Evolutionary conservation across 2,888 invertebrate species (phyloP), one percentile per base, ranked within the genome.

Genomic region (Polietes domitor): DNA sequence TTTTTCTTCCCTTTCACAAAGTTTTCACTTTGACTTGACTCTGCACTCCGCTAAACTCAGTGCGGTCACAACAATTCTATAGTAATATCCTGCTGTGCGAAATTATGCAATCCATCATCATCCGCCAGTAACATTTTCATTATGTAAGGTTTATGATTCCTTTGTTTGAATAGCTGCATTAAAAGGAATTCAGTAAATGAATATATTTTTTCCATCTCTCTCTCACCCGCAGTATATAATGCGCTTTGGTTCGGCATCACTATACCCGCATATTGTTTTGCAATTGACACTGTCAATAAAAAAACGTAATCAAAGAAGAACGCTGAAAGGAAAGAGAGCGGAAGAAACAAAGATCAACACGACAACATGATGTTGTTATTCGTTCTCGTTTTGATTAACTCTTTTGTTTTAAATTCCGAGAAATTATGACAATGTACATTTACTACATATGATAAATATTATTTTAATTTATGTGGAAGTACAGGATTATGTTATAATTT

Each of bases 201-300:
- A 24, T 58, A 47, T 47, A 4, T 47, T n/a, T n/a, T 47, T 47
- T 15, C 21, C 2, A 21, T 2, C 24, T 21, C 19, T 15, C 10
- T 19, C 21, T 21, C 53, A 3, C n/a, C 47, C 53, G 2, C 10
- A n/a, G n/a, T n/a, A n/a, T n/a, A n/a, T n/a, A n/a, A n/a, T n/a
- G n/a, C n/a, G n/a, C n/a, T n/a, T n/a, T n/a, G n/a, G n/a, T n/a
- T n/a, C n/a, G n/a, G n/a, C n/a, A n/a, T 5, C 50, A 17, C 17
- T n/a, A 50, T 53, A 53, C 12, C 4, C 10, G 26, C 24, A 58
- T n/a, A n/a, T 58, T 58, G 58, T 58, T 58, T 9, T 2, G 26
- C 58, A 24, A 58, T 58, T 58, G 26, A 58, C 24, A 58, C 5
- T 58, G 58, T 58, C 58, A 58, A 26, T 58, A 15, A 15, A 58